Evolutionary conservation across 2,888 invertebrate species (phyloP).

Genomic region (Ctena decussata): DNA sequence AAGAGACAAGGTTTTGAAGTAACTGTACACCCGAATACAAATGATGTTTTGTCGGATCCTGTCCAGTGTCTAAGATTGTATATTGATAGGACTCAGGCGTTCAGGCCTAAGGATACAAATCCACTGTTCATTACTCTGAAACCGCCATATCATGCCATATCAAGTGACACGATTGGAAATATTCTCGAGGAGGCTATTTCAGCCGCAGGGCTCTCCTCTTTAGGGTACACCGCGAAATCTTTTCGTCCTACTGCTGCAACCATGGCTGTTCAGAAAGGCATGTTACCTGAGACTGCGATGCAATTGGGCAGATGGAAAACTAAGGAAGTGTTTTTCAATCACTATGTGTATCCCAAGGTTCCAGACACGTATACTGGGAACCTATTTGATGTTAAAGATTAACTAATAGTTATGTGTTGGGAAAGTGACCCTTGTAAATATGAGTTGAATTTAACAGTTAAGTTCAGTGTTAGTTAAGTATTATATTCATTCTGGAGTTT

Average conservation of each 20-base stretch:
- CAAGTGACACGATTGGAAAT: constrained; percentile 16
- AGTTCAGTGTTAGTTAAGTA: neutral
- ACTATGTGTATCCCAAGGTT: constrained; percentile 18
- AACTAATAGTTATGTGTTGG: neutral
- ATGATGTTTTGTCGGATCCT: constrained; percentile 1
- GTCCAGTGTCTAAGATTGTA: constrained; percentile 14
- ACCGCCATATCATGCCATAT: constrained; percentile 15
- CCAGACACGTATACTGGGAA: constrained; percentile 15
- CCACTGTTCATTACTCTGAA: constrained; percentile 14
- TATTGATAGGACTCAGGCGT: constrained; percentile 1
- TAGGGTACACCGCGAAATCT: constrained; percentile 23
- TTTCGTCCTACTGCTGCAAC: constrained; percentile 20
- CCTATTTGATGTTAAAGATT: constrained; percentile 1
- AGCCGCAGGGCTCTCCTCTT: neutral
- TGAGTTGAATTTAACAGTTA: too few relatives aligned
- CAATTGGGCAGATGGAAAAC: constrained; percentile 29
- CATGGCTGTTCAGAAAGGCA: neutral
- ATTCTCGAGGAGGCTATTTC: constrained; percentile 13
- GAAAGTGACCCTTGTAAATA: constrained; percentile 3
- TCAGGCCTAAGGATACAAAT: constrained; percentile 7
- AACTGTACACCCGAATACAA: neutral
- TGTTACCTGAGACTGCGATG: constrained; percentile 18
- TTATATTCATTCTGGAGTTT: neutral
- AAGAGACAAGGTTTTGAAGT: constrained; percentile 27
- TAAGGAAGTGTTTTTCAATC: constrained; percentile 15